Conservation (phyloP, 2,797 vertebrate species). For the Acestrorhynchus altus region DNA sequence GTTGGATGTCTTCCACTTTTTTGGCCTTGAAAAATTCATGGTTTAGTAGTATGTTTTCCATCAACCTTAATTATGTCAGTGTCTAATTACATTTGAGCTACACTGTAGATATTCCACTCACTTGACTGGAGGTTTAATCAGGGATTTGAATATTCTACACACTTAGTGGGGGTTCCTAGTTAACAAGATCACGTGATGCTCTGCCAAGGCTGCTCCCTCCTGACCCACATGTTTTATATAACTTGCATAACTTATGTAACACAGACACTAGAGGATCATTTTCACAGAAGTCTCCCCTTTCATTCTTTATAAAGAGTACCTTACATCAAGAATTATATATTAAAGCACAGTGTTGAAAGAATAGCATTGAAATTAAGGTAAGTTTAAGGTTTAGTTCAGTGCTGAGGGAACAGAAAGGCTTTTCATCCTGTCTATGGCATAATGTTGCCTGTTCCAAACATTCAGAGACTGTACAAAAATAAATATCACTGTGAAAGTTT, state of each 20-base stretch:
- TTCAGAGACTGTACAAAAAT: neutral
- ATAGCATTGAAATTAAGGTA: neutral
- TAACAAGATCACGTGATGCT: neutral
- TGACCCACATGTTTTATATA: conserved; percentile 6
- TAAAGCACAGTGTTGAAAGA: neutral
- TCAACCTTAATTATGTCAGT: neutral
- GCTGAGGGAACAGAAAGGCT: neutral
- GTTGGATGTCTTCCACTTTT: neutral
- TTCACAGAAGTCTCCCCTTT: neutral
- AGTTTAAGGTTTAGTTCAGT: neutral
- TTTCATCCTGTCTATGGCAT: neutral
- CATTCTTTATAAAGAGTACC: neutral
- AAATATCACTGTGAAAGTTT: no score
- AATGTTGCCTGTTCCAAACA: neutral
- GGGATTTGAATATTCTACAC: neutral
- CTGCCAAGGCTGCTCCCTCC: neutral
- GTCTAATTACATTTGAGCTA: neutral
- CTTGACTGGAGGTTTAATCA: neutral
- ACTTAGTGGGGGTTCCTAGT: neutral
- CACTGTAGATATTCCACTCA: neutral
- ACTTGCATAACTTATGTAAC: neutral
- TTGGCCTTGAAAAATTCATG: neutral
- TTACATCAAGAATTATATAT: neutral
- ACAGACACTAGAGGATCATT: neutral
- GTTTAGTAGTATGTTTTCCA: no score